These are phyloP conservation scores for Cinara cedri DNA, from an alignment of 2,888 invertebrate species.

Conservation along the genomic window DNA sequence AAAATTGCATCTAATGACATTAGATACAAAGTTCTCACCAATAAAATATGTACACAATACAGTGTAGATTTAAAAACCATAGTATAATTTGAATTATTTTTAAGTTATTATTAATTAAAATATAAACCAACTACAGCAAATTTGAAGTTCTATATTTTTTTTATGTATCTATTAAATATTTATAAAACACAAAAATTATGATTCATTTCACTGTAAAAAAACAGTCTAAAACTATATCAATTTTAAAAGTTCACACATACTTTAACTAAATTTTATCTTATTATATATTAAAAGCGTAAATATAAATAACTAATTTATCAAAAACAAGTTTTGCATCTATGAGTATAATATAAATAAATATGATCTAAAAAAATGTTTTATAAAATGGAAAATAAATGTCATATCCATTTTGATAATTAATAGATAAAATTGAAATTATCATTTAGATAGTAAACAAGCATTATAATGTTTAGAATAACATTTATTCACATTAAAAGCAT, in stretches of 20 bases:
- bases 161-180: slow-evolving; percentile 13
- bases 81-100: too few relatives aligned
- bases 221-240: slow-evolving; percentile 4
- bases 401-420: slow-evolving; percentile 1
- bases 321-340: too few relatives aligned
- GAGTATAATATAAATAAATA: slow-evolving; percentile 26
- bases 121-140: neutral
- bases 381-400: slow-evolving; percentile 6
- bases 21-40: too few relatives aligned
- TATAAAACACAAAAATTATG: neutral
- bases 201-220: neutral
- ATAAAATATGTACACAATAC: too few relatives aligned
- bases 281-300: slow-evolving; percentile 24
- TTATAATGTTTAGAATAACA: too few relatives aligned
- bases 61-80: too few relatives aligned
- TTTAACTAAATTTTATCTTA: neutral
- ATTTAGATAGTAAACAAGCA: neutral
- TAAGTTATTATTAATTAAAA: slow-evolving; percentile 3
- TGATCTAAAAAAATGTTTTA: slow-evolving; percentile 12
- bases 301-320: neutral
- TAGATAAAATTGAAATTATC: neutral
- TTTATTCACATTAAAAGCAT: neutral
- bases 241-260: neutral
- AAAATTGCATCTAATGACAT: too few relatives aligned
- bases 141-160: neutral